Evolutionary conservation across 1,140 invertebrate species (phyloP), one percentile per base, ranked within the genome.

Genomic region (Calliphora vicina): DNA sequence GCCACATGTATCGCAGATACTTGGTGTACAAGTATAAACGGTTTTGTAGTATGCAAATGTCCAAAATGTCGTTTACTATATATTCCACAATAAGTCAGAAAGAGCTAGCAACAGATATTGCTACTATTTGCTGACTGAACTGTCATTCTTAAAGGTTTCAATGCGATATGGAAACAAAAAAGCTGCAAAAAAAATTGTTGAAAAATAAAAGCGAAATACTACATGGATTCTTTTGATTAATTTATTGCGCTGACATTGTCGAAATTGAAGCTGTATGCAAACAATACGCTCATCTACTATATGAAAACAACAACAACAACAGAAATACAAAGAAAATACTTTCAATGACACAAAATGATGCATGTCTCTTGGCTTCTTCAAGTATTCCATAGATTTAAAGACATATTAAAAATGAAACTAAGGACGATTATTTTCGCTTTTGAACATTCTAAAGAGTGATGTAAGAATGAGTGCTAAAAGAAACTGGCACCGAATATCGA

Each of bases 231-330:
- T 78, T 78, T 78, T 78, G 74, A 78, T 78, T 78, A 78, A 78
- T 78, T 78, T 78, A 78, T 78, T 78, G 74, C 74, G 74, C 74
- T 78, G 74, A 78, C 74, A 78, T 78, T 78, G 74, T 78, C 74
- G 74, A 78, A 78, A 45, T 78, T 78, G 74, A 78, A 78, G 74
- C 17, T 78, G 23, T 78, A 78, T 43, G 35, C 74, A 78, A 78
- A 78, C 74, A 78, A 78, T 78, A 78, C 74, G 45, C 74, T 20
- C 17, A 23, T 67, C 17, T 57, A 10, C 6, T n/a, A n/a, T 57
- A 6, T 6, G n/a, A 57, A 57, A n/a, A 17, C 6, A n/a, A 57
- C 15, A 57, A 57, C 15, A 42, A 76, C 2, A 73, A 17, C 26
- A 27, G 27, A 27, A 74, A 74, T 35, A 74, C 26, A 74, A n/a